phyloP scores from a whole-genome alignment of 2,888 invertebrate genomes.

The Meteorus cinctellus region DNA sequence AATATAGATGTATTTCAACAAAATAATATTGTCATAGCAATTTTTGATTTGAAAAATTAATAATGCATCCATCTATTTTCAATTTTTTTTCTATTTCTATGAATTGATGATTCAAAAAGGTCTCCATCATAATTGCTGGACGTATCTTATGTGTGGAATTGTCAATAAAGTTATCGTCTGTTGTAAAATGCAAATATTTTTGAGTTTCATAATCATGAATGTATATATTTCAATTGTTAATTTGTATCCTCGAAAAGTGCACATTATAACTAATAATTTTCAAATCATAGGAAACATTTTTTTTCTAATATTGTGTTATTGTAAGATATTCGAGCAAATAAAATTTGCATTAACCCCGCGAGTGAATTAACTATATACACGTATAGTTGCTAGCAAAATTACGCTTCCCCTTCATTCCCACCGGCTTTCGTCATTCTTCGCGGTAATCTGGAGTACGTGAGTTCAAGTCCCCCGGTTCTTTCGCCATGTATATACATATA shows the following conservation, averaged over 20 bases:
- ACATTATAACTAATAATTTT: background rate
- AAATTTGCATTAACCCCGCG: slow-evolving; percentile 7
- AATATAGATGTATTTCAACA: too few relatives aligned
- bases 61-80: too few relatives aligned
- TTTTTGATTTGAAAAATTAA: background rate
- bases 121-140: too few relatives aligned
- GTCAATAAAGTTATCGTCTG: background rate
- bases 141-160: too few relatives aligned
- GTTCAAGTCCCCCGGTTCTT: slow-evolving; percentile 7
- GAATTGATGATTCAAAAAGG: too few relatives aligned
- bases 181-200: background rate
- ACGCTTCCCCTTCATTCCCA: slow-evolving; percentile 1
- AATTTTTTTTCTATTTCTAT: too few relatives aligned
- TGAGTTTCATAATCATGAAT: background rate
- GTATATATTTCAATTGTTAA: background rate
- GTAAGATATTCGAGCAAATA: background rate
- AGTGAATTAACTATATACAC: background rate
- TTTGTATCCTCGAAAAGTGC: background rate
- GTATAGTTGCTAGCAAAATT: slow-evolving; percentile 5
- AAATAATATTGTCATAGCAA: too few relatives aligned
- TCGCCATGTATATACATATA: slow-evolving; percentile 12
- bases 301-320: background rate
- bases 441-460: slow-evolving; percentile 37
- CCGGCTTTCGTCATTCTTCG: slow-evolving; percentile 3
- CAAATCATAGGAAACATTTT: background rate